These are phyloP conservation scores for Phymorhynchus buccinoides DNA, from an alignment of 1,140 invertebrate species.

Conservation along the genomic window DNA sequence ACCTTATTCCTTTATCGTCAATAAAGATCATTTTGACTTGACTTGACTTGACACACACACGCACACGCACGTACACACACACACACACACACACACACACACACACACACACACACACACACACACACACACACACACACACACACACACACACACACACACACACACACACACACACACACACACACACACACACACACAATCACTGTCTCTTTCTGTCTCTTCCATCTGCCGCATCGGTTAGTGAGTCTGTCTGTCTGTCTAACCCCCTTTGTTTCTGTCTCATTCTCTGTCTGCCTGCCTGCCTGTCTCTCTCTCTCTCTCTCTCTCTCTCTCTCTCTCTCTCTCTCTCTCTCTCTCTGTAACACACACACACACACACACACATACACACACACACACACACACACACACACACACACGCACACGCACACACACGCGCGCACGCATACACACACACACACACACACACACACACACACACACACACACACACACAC, in stretches of 20 bases:
- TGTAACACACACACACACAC: background rate
- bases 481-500: background rate
- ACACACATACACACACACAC: background rate
- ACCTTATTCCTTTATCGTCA: too few species aligned
- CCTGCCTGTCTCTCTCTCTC: too few species aligned
- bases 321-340: too few species aligned
- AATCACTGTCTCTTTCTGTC: too few species aligned
- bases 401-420: background rate
- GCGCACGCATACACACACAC: background rate
- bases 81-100: slow-evolving; percentile 1
- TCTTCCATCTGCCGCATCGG: too few species aligned
- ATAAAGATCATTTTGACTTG: too few species aligned
- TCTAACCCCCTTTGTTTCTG: too few species aligned
- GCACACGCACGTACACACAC: background rate
- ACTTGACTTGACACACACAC: too few species aligned
- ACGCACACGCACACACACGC: slow-evolving; percentile 10
- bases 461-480: background rate
- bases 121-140: slow-evolving; percentile 16
- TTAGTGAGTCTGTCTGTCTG: too few species aligned
- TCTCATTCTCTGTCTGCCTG: too few species aligned
- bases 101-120: slow-evolving; percentile 13
- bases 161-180: slow-evolving; percentile 14
- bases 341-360: too few species aligned
- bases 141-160: slow-evolving; percentile 26
- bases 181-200: background rate